Percentiles rank a stretch among this genome's conserved stretches.
phyloP scores from a whole-genome alignment of 2,888 invertebrate genomes.

The Galerucella calmariensis region DNA sequence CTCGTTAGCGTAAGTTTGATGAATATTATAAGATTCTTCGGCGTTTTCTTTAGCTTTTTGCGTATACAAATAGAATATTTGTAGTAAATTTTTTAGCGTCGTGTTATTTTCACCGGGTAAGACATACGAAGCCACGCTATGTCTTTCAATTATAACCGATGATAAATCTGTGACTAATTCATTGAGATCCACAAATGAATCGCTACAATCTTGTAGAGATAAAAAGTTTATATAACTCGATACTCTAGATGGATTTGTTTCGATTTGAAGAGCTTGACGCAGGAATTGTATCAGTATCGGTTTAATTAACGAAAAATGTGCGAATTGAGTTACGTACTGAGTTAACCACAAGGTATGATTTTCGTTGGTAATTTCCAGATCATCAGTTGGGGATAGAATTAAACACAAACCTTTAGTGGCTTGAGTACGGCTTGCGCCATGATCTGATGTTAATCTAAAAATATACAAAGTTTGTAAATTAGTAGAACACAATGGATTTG shows the following conservation, averaged over 20 bases:
- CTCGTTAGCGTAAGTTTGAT: slow-evolving; percentile 69
- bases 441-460: slow-evolving; percentile 77
- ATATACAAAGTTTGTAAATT: neutral
- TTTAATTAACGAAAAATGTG: slow-evolving; percentile 80
- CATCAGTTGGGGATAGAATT: slow-evolving; percentile 62
- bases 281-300: slow-evolving; percentile 77
- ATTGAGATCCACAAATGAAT: slow-evolving; percentile 74
- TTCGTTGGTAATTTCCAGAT: slow-evolving; percentile 58
- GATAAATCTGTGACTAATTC: slow-evolving; percentile 84
- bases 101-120: slow-evolving; percentile 63
- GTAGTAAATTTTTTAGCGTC: slow-evolving; percentile 77
- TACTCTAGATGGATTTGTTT: slow-evolving; percentile 85
- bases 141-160: slow-evolving; percentile 90
- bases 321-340: slow-evolving; percentile 76
- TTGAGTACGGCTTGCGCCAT: slow-evolving; percentile 79
- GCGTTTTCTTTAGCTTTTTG: slow-evolving; percentile 75
- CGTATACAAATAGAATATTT: slow-evolving; percentile 80
- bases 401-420: slow-evolving; percentile 72
- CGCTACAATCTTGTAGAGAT: slow-evolving; percentile 76
- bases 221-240: slow-evolving; percentile 88
- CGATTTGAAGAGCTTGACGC: slow-evolving; percentile 90
- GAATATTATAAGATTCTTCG: slow-evolving; percentile 72
- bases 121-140: slow-evolving; percentile 85
- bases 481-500: neutral
- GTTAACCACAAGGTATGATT: slow-evolving; percentile 69